These are phyloP conservation scores for Seira sanloemensis DNA, from an alignment of 2,888 invertebrate species.

Conservation along the genomic window DNA sequence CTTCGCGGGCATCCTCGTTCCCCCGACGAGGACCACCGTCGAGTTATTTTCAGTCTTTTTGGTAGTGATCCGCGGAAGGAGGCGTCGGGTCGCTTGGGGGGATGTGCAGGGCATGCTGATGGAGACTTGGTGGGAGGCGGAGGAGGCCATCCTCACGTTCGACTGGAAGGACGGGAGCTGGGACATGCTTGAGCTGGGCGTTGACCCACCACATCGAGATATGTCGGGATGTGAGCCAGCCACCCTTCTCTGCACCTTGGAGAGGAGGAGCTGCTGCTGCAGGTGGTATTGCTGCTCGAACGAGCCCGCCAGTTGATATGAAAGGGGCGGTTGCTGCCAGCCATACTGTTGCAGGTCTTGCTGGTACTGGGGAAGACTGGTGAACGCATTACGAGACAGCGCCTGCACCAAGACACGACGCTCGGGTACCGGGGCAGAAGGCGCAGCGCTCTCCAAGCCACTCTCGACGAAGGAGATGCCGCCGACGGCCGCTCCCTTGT, in stretches of 20 bases:
- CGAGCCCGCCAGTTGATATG: neutral
- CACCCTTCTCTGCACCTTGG: slow-evolving; percentile 37
- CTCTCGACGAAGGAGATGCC: slow-evolving; percentile 54
- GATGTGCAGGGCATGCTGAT: slow-evolving; percentile 51
- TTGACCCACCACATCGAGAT: slow-evolving; percentile 29
- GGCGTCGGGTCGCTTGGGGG: slow-evolving; percentile 43
- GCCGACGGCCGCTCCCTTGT: slow-evolving; percentile 7
- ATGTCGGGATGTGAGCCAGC: slow-evolving; percentile 59
- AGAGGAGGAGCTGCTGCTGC: slow-evolving; percentile 41
- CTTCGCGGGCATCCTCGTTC: slow-evolving; percentile 36
- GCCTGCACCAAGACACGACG: slow-evolving; percentile 49
- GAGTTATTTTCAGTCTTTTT: slow-evolving; percentile 59
- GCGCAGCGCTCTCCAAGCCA: slow-evolving; percentile 11
- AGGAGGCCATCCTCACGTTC: neutral
- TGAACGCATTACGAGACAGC: slow-evolving; percentile 52
- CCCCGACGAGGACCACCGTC: slow-evolving; percentile 40
- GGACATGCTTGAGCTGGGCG: slow-evolving; percentile 17
- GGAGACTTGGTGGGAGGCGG: slow-evolving; percentile 36
- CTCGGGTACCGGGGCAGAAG: slow-evolving; percentile 42
- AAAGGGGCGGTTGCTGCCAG: slow-evolving; percentile 1
- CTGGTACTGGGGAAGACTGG: slow-evolving; percentile 33
- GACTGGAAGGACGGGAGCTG: slow-evolving; percentile 23
- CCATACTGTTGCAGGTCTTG: neutral
- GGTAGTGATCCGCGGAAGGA: slow-evolving; percentile 48
- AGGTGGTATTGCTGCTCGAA: slow-evolving; percentile 37